These are phyloP conservation scores for Tipula lateralis DNA, from an alignment of 2,888 invertebrate species.

Conservation along the genomic window DNA sequence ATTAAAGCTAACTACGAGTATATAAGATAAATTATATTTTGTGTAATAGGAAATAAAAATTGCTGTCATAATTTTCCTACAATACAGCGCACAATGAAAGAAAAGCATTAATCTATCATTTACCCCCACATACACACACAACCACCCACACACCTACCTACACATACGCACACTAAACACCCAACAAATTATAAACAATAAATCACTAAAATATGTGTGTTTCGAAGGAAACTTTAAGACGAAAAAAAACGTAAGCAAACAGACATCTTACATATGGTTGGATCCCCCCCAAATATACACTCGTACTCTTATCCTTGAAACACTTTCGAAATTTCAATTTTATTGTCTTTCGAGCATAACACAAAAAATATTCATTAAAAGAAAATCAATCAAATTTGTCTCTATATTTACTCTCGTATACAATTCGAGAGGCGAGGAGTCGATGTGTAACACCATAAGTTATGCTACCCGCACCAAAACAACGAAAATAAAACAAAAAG, in stretches of 20 bases:
- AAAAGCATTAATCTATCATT: not conserved
- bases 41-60: not conserved
- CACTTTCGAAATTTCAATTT: not conserved
- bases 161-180: not conserved
- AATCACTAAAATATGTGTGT: not conserved
- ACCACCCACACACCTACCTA: too few relatives aligned
- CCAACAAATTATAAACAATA: not conserved
- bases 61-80: not conserved
- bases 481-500: not conserved
- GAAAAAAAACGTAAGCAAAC: not conserved
- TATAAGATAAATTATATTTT: not conserved
- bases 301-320: not conserved
- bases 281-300: not conserved
- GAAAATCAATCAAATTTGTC: constrained; percentile 5
- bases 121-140: not conserved
- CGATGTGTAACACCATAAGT: not conserved
- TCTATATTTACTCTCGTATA: not conserved
- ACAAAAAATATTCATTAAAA: not conserved
- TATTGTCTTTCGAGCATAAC: not conserved
- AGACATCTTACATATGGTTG: not conserved
- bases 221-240: not conserved
- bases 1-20: not conserved
- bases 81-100: not conserved
- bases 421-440: not conserved
- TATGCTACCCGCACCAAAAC: not conserved